A percentile compares a stretch with the other conserved stretches of the same genome.
These are phyloP conservation scores for Peribatodes rhomboidaria DNA, from an alignment of 2,888 invertebrate genomes.

Conservation along the genomic window DNA sequence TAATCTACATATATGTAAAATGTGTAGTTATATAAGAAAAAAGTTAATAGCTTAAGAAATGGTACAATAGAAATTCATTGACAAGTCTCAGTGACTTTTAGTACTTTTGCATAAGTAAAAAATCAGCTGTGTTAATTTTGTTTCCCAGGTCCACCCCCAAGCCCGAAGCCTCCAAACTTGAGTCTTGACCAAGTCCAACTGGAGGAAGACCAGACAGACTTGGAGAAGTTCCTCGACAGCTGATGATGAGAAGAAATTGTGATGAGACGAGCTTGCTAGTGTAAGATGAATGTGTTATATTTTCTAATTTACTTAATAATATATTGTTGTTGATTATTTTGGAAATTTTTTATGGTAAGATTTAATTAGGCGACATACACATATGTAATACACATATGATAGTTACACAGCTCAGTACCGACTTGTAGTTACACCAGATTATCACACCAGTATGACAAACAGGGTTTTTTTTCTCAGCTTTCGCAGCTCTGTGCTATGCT, in stretches of 20 bases:
- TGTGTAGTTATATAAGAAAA: too few relatives aligned
- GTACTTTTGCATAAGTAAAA: too few relatives aligned
- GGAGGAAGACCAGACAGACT: constrained; percentile 69
- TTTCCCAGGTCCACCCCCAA: constrained; percentile 62
- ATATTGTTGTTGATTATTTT: constrained; percentile 59
- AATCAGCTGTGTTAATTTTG: constrained; percentile 1
- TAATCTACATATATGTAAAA: too few relatives aligned
- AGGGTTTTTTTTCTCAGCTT: too few relatives aligned
- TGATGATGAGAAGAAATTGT: constrained; percentile 53
- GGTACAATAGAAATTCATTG: too few relatives aligned
- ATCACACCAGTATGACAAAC: too few relatives aligned
- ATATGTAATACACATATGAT: too few relatives aligned
- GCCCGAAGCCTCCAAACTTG: constrained; percentile 57
- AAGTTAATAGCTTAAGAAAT: too few relatives aligned
- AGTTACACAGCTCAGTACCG: too few relatives aligned
- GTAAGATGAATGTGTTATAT: constrained; percentile 61
- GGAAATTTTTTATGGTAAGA: constrained; percentile 25
- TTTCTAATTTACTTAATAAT: constrained; percentile 66
- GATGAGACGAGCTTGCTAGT: constrained; percentile 39
- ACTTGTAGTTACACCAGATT: too few relatives aligned
- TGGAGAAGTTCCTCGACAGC: constrained; percentile 79
- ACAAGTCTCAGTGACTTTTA: too few relatives aligned
- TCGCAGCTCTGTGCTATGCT: too few relatives aligned
- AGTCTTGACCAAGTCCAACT: constrained; percentile 78
- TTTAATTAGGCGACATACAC: neutral